These are phyloP conservation scores for Clivina fossor DNA, from an alignment of 2,888 invertebrate genomes.

Conservation along the genomic window DNA sequence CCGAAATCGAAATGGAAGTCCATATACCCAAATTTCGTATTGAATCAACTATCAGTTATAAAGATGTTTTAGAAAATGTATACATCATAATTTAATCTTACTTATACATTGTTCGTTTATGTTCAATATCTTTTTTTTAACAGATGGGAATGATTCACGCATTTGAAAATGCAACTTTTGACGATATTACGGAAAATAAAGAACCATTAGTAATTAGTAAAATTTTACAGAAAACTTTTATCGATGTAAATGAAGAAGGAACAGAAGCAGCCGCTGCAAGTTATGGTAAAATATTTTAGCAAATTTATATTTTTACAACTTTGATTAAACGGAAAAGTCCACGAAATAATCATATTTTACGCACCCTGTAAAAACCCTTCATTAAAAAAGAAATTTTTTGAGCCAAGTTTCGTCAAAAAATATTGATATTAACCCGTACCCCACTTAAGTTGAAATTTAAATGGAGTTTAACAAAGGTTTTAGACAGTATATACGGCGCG, in stretches of 20 bases:
- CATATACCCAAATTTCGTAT: neutral
- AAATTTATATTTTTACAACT: no score
- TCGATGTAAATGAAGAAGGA: conserved; percentile 36
- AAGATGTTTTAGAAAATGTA: conserved; percentile 5
- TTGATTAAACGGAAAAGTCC: no score
- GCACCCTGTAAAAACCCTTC: neutral
- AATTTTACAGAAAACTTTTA: conserved; percentile 34
- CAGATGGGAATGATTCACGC: conserved; percentile 29
- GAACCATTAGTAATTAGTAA: conserved; percentile 25
- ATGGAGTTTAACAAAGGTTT: no score
- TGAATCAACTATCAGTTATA: neutral
- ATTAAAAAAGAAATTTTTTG: no score
- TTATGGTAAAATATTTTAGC: conserved; percentile 27
- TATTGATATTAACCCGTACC: no score
- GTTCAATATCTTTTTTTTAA: neutral
- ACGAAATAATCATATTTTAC: neutral
- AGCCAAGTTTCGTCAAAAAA: no score
- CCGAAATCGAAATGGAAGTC: neutral
- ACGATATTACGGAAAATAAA: conserved; percentile 17
- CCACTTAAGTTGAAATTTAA: no score
- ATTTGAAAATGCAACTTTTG: conserved; percentile 31
- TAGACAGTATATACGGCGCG: no score
- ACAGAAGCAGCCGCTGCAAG: conserved; percentile 36
- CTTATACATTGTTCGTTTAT: no score
- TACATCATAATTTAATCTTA: neutral